Conservation (phyloP, 2,797 vertebrate genomes). For the Tolypeutes matacus region DNA sequence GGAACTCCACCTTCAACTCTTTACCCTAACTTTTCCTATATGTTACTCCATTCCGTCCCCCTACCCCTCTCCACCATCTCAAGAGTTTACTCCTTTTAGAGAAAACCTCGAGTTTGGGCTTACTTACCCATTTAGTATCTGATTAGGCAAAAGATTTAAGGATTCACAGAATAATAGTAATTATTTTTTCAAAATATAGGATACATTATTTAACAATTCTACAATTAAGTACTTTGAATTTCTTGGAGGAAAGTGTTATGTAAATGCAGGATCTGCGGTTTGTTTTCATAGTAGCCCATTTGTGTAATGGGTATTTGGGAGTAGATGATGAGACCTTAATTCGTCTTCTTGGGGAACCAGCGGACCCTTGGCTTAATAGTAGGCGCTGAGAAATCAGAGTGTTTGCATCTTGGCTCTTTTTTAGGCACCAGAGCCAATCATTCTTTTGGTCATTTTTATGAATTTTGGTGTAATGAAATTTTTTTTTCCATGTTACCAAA, state of each 20-base stretch:
- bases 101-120: not conserved
- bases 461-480: not conserved
- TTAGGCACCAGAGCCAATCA: not conserved
- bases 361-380: not conserved
- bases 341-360: not conserved
- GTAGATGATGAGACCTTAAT: not conserved
- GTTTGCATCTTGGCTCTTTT: constrained; percentile 1
- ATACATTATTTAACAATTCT: not conserved
- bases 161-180: not conserved
- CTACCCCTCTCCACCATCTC: not conserved
- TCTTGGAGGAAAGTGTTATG: not conserved
- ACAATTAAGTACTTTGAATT: constrained; percentile 23
- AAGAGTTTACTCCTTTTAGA: not conserved
- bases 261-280: not conserved
- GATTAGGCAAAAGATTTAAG: not conserved
- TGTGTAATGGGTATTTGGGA: not conserved
- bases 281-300: constrained; percentile 49
- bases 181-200: not conserved
- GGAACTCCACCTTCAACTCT: not conserved
- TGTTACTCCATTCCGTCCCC: too few relatives aligned
- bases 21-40: not conserved
- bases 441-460: constrained; percentile 2
- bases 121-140: not conserved
- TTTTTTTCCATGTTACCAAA: constrained; percentile 18
- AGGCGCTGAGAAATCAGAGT: not conserved